Percentiles rank a stretch among this genome's conserved stretches.
Conservation (phyloP, 2,113 vertebrate genomes). For the Oryzias melastigma region DNA sequence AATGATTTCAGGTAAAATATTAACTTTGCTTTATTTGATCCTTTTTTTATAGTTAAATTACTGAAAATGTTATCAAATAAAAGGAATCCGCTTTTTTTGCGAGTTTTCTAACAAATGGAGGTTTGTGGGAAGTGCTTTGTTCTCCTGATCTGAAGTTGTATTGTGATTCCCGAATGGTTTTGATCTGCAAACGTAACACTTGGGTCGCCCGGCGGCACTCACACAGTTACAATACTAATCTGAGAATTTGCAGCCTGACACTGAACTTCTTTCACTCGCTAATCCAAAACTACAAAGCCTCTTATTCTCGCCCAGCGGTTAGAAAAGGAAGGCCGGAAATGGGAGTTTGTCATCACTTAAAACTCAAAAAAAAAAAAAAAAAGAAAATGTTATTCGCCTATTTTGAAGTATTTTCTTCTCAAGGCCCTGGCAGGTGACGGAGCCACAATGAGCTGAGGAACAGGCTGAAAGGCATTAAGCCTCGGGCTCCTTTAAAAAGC, state of each 20-base stretch:
- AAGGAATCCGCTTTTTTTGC: too few species aligned
- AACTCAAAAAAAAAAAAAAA: not conserved
- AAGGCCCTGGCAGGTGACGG: not conserved
- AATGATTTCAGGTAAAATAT: too few species aligned
- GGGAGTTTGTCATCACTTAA: slow-evolving; percentile 3
- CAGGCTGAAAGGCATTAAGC: slow-evolving; percentile 23
- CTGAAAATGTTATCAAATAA: too few species aligned
- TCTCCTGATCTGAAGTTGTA: not conserved
- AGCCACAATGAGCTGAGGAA: slow-evolving; percentile 6
- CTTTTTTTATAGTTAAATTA: too few species aligned
- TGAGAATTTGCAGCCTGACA: slow-evolving; percentile 23
- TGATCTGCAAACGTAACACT: not conserved
- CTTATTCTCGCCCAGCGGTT: not conserved
- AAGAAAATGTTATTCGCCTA: not conserved
- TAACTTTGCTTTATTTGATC: too few species aligned
- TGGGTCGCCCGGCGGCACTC: not conserved
- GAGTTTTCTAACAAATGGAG: too few species aligned
- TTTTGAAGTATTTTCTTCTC: slow-evolving; percentile 14
- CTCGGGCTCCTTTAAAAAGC: slow-evolving; percentile 41
- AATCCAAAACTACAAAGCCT: slow-evolving; percentile 15
- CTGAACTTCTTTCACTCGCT: slow-evolving; percentile 22
- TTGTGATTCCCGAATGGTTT: not conserved
- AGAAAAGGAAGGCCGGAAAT: not conserved
- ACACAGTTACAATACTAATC: slow-evolving; percentile 23
- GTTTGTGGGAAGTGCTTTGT: not conserved